Percentiles rank a stretch among this genome's conserved stretches.
phyloP scores from a whole-genome alignment of 2,888 invertebrate genomes.

The Drosophila putrida region DNA sequence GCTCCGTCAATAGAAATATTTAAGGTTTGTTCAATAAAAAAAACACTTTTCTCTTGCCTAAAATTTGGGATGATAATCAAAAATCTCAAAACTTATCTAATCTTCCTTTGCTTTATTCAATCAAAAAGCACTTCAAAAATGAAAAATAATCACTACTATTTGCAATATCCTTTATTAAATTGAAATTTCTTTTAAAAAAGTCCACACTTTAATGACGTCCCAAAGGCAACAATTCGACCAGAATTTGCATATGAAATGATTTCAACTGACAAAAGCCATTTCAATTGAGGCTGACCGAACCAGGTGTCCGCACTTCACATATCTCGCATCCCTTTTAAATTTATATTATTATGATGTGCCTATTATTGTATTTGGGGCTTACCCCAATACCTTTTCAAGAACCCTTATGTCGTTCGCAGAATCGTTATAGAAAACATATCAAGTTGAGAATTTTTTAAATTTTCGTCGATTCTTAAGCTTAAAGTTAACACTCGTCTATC shows the following conservation, averaged over 20 bases:
- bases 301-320: constrained; percentile 55
- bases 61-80: not conserved
- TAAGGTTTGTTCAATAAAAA: no score
- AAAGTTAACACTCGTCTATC: not conserved
- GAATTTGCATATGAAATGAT: constrained; percentile 52
- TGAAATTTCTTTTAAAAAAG: constrained; percentile 27
- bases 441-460: constrained; percentile 6
- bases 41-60: not conserved
- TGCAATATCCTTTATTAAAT: constrained; percentile 56
- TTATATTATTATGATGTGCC: constrained; percentile 12
- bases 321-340: constrained; percentile 9
- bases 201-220: constrained; percentile 20
- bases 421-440: not conserved
- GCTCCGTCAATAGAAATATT: no score
- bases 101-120: constrained; percentile 41
- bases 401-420: constrained; percentile 15
- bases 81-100: constrained; percentile 5
- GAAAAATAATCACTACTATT: constrained; percentile 23
- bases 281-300: constrained; percentile 44
- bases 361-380: constrained; percentile 16
- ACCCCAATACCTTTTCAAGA: constrained; percentile 37
- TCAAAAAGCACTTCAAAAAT: constrained; percentile 48
- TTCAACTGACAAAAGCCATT: constrained; percentile 47
- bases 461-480: not conserved
- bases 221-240: constrained; percentile 36